Base-by-base conservation (phyloP, 2,888 invertebrate genomes). In the Spodoptera exigua region DNA sequence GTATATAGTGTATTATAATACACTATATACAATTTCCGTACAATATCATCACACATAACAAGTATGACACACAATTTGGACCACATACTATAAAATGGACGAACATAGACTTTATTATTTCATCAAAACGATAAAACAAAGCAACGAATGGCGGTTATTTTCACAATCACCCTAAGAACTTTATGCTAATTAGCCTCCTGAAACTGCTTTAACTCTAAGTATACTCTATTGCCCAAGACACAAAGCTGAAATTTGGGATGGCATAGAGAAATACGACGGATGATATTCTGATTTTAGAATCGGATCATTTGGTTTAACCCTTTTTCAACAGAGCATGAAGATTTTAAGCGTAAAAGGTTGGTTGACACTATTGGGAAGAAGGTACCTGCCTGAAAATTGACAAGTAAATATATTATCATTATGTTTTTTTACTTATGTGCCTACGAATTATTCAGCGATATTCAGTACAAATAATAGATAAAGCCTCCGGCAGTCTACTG, bases 231-330 rank as follows among this genome's bases (percentile, higher is more conserved):
- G 0, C 2, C 2, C 14, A 21, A 0, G 2, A 3, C 32, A 48
- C 45, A 68, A 16, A 34, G 52, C 44, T 53, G 16, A 17, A 68
- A 52, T 34, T 65, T 7, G 12, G 0, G 0, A 3, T 2, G 2
- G 10, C 7, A 1, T 40, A 45, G 51, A 45, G 37, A 47, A 12
- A 35, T 54, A 39, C 44, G 40, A 46, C 49, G 56, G 47, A 54
- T 73, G 75, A 70, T 53, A 61, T 67, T 60, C 53, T 52, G 59
- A 67, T 64, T 70, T 61, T 61, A 57, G 52, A 14, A 32, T 57
- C 59, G 55, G 62, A 59, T 75, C 67, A 75, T 70, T 27, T 74
- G 67, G 27, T 59, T 66, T 48, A 53, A 68, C 71, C 67, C 67
- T 71, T 74, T 64, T 60, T 55, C 57, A 57, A 4, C 56, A 51